Percentiles rank a stretch among this genome's conserved stretches.
Conservation (phyloP, 2,888 invertebrate species). For the Drosophila paucipuncta region DNA sequence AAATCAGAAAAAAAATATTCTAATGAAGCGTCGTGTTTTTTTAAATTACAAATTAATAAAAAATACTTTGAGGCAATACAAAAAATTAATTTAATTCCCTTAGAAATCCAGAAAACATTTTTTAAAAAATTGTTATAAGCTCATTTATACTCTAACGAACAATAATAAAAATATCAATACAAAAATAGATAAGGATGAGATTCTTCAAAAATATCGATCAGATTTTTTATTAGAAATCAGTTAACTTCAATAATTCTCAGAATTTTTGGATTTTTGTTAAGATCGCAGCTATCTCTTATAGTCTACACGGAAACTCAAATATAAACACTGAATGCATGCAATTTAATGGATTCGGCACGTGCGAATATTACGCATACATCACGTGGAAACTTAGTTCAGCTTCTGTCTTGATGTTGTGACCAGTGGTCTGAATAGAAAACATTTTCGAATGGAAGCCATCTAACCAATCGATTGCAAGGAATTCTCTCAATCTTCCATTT, state of each 20-base stretch:
- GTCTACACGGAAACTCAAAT: slow-evolving; percentile 31
- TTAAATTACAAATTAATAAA: neutral
- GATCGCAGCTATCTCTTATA: neutral
- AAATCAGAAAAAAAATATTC: neutral
- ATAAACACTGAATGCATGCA: slow-evolving; percentile 17
- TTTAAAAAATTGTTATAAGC: neutral
- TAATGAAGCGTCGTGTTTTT: neutral
- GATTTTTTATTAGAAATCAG: neutral
- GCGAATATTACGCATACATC: slow-evolving; percentile 39
- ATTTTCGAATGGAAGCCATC: slow-evolving; percentile 32
- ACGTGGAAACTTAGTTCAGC: slow-evolving; percentile 11
- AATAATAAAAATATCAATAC: neutral
- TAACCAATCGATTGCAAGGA: slow-evolving; percentile 24
- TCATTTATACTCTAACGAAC: neutral
- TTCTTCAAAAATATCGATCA: neutral
- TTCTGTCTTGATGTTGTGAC: neutral
- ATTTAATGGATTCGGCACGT: slow-evolving; percentile 38
- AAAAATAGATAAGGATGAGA: neutral
- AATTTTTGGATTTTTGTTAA: too few species aligned
- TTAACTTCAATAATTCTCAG: neutral
- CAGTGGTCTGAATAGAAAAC: slow-evolving; percentile 12
- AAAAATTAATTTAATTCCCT: neutral
- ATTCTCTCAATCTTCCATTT: slow-evolving; percentile 33
- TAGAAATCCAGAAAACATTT: neutral
- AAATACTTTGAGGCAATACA: fast-evolving